Base-by-base conservation (phyloP, 2,113 vertebrate species). In the Gymnarchus niloticus region DNA sequence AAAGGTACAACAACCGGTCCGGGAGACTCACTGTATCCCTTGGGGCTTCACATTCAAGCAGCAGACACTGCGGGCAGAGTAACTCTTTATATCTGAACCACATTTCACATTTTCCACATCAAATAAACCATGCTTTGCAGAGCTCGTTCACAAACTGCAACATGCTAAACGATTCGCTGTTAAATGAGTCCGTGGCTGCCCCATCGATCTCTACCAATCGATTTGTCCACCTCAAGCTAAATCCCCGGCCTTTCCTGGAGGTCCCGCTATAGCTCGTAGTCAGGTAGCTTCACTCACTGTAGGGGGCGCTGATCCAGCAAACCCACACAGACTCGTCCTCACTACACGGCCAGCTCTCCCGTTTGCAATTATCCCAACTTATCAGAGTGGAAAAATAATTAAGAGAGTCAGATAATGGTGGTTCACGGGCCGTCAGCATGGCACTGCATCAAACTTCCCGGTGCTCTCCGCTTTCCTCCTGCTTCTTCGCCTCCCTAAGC, bases 401-500 rank as follows among this genome's bases (percentile, higher is more conserved):
- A 91, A 90, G 85, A 87, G 85, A 81, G 89, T 83, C 83, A 85
- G 84, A 81, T 91, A 91, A 92, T 87, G 90, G 88, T 87, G 89
- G 90, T 91, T 89, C 91, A 92, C 91, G 90, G 91, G 25, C 84
- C 85, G 87, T 91, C 88, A 86, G 89, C 2, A 21, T 57, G 87
- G 85, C 73, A 61, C 73, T 78, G 85, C 82, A 81, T 88, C 86
- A 41, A 73, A 49, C 83, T 61, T 87, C 80, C 83, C 65, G 83
- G 86, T 83, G 85, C 88, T 90, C 88, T 87, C 83, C 85, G 57
- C 77, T 82, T 52, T 28, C 59, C 21, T 76, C 61, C 14, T 28
- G 37, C 76, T 37, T 49, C 83, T 82, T 41, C 80, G 77, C 85
- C 61, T 87, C 61, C 56, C 88, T 90, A 84, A 90, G 89, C 91